These are phyloP conservation scores for Eugnorisma glareosa DNA, from an alignment of 2,888 invertebrate genomes.

Conservation along the genomic window DNA sequence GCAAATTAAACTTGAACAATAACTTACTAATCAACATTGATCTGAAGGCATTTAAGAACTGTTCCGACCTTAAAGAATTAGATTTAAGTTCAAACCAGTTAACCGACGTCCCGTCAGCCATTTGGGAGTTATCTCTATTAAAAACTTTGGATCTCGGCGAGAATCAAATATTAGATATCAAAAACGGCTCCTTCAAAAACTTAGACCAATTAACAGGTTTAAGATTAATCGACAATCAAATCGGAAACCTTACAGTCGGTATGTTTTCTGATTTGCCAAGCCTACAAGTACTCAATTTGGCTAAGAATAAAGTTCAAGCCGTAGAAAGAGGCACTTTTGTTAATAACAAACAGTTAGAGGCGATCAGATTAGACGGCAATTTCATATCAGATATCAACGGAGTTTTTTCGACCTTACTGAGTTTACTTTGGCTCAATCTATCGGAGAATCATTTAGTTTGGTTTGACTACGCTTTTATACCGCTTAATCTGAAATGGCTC, in stretches of 20 bases:
- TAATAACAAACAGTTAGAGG: conserved; percentile 95
- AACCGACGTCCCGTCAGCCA: conserved; percentile 94
- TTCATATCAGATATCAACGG: conserved; percentile 97
- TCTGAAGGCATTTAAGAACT: conserved; percentile 95
- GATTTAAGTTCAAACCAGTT: conserved; percentile 97
- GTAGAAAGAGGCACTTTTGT: conserved; percentile 96
- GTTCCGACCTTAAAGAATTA: conserved; percentile 96
- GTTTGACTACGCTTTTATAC: conserved; percentile 98
- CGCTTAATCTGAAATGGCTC: conserved; percentile 96
- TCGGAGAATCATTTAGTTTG: conserved; percentile 97
- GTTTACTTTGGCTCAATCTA: conserved; percentile 96
- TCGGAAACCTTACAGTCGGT: conserved; percentile 95
- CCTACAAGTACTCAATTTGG: conserved; percentile 96
- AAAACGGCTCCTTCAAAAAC: conserved; percentile 96
- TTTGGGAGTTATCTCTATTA: conserved; percentile 95
- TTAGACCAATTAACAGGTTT: conserved; percentile 96
- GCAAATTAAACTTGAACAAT: conserved; percentile 96
- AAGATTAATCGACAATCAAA: conserved; percentile 96
- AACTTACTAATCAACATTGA: conserved; percentile 95
- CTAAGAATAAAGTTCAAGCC: conserved; percentile 96
- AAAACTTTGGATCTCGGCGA: conserved; percentile 97
- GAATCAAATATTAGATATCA: conserved; percentile 96
- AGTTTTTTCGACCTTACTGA: conserved; percentile 95
- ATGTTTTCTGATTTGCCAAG: conserved; percentile 96
- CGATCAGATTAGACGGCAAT: conserved; percentile 96